phyloP scores from a whole-genome alignment of 2,888 invertebrate species.

The Leptinotarsa haldemani region DNA sequence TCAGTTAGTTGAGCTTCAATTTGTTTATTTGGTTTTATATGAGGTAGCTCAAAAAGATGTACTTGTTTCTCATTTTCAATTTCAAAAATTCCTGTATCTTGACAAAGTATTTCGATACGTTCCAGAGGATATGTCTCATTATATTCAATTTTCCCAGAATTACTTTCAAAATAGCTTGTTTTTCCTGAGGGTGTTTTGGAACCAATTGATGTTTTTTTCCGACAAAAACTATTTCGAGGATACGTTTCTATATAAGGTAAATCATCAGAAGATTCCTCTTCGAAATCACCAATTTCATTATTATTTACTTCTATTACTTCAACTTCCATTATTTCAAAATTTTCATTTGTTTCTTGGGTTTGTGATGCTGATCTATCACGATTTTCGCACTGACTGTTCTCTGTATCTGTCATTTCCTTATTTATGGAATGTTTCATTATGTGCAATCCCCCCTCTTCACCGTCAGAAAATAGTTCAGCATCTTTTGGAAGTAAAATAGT shows the following conservation, averaged over 20 bases:
- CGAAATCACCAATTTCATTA: constrained; percentile 44
- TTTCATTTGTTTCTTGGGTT: constrained; percentile 29
- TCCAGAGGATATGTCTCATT: constrained; percentile 11
- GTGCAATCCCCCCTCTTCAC: constrained; percentile 36
- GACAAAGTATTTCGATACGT: neutral
- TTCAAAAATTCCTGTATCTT: neutral
- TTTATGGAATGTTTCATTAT: constrained; percentile 31
- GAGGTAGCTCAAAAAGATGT: neutral
- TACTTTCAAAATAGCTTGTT: neutral
- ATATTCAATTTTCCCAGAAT: constrained; percentile 15
- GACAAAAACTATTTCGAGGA: constrained; percentile 9
- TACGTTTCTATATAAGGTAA: constrained; percentile 26
- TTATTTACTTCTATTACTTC: constrained; percentile 50
- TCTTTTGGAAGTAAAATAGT: neutral
- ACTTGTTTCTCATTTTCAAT: neutral
- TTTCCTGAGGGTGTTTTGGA: neutral
- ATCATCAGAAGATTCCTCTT: constrained; percentile 30
- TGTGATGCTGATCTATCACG: neutral
- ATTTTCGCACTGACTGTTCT: neutral
- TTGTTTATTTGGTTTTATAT: neutral
- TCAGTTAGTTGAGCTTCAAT: neutral
- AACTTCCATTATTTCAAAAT: constrained; percentile 42
- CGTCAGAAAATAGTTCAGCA: constrained; percentile 34
- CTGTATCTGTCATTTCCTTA: constrained; percentile 34
- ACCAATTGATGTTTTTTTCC: neutral